Conservation (phyloP, 2,888 invertebrate genomes). For the Trypoxylon attenuatum region DNA sequence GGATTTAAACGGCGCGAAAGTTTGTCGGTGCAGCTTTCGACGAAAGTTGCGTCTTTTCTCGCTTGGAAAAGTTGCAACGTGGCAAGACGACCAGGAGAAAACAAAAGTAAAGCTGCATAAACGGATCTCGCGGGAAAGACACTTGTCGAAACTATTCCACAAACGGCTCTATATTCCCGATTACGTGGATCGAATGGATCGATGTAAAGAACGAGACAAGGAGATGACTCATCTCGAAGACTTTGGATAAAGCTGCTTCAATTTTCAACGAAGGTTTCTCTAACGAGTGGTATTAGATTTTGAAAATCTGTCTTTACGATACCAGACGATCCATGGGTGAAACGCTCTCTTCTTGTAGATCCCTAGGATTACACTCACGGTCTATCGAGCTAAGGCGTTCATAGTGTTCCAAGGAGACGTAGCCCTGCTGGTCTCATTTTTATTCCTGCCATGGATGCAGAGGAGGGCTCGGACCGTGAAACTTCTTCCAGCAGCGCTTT, state of each 20-base stretch:
- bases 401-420: slow-evolving; percentile 22
- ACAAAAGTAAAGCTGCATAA: too few relatives aligned
- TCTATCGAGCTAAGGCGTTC: slow-evolving; percentile 23
- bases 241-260: too few relatives aligned
- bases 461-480: slow-evolving; percentile 30
- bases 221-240: too few relatives aligned
- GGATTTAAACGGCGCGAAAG: slow-evolving; percentile 43
- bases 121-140: too few relatives aligned
- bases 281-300: neutral
- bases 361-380: slow-evolving; percentile 9
- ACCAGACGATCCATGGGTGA: neutral
- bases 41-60: slow-evolving; percentile 24
- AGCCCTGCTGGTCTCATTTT: slow-evolving; percentile 40
- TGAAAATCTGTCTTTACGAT: neutral
- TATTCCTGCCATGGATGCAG: slow-evolving; percentile 27
- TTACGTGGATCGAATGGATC: too few relatives aligned
- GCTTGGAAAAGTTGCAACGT: slow-evolving; percentile 13
- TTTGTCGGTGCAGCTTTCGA: slow-evolving; percentile 12
- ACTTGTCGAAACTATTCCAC: too few relatives aligned
- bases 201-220: too few relatives aligned
- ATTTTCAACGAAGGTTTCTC: too few relatives aligned
- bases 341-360: neutral
- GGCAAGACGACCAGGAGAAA: too few relatives aligned
- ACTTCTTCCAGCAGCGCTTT: slow-evolving; percentile 38
- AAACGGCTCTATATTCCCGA: too few relatives aligned